Evolutionary conservation across 2,797 vertebrate genomes (phyloP), one percentile per base, ranked within the genome.

Genomic region (Florisuga fusca): DNA sequence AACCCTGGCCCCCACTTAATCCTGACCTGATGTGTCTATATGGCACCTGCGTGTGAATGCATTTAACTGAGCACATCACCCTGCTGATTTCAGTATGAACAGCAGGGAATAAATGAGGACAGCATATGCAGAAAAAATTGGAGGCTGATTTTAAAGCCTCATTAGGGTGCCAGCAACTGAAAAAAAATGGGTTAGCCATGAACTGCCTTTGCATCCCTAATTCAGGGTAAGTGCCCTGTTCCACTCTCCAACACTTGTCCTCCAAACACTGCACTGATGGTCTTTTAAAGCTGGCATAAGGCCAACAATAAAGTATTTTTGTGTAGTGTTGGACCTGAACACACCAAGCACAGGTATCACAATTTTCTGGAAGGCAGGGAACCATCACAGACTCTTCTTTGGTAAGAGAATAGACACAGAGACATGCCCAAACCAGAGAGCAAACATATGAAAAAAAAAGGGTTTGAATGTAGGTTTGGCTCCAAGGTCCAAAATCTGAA

Each of bases 1-100:
- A 93, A 93, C 51, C 63, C 67, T 69, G 84, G 50, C 33, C 54
- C 36, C 25, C 74, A 86, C 63, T 93, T 90, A 87, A 87, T 89
- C 93, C 53, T 94, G 69, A 74, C 76, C 79, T 66, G 61, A 10
- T 76, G 58, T 53, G 43, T 51, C 76, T 72, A 51, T 17, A 43
- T 1, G 16, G 57, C 84, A 84, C 74, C 92, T 86, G 80, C 0
- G 0, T 76, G 58, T 48, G 69, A 80, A 46, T 7, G 14, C 81
- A 88, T 73, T 77, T 89, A 92, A 87, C 51, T 0, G 2, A 83
- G 78, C 31, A 71, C 53, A 81, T 84, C 84, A 48, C 31, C 1
- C 2, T 27, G 50, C 79, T 78, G 67, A 85, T 55, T 93, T 62
- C 91, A 69, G 67, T 41, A 63, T 2, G 15, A 80, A 20, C 79